Conservation (phyloP, 2,113 vertebrate genomes). For the Arothron firmamentum region DNA sequence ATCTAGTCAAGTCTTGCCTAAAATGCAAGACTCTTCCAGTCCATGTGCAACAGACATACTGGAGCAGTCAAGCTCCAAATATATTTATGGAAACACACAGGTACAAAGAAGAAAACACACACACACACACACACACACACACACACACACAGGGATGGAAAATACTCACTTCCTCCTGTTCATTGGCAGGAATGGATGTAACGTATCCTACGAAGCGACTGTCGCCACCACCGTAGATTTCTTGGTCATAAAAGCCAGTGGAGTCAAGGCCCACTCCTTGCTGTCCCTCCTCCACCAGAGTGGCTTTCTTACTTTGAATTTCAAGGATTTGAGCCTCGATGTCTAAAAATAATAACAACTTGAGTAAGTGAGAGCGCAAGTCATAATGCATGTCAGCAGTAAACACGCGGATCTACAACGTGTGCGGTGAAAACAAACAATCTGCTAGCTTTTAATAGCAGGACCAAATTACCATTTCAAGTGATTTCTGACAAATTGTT, state of each 20-base stretch:
- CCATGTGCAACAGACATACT: slow-evolving; percentile 17
- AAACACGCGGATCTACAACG: no score
- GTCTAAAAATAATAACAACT: slow-evolving; percentile 69
- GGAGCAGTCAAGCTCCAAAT: slow-evolving; percentile 27
- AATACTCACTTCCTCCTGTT: slow-evolving; percentile 92
- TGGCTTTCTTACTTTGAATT: slow-evolving; percentile 95
- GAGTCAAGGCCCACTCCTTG: slow-evolving; percentile 96
- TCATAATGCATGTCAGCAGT: no score
- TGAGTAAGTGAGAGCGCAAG: no score
- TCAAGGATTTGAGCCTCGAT: slow-evolving; percentile 98
- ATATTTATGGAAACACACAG: neutral
- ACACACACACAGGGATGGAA: neutral
- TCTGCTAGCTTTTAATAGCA: no score
- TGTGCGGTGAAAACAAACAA: no score
- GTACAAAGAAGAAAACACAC: neutral
- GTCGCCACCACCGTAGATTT: slow-evolving; percentile 97
- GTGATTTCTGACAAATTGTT: no score
- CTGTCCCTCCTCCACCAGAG: slow-evolving; percentile 83
- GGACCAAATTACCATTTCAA: no score
- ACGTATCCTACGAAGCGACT: slow-evolving; percentile 97
- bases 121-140: neutral
- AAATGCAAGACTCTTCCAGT: slow-evolving; percentile 43
- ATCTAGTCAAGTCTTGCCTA: slow-evolving; percentile 6
- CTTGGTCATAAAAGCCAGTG: slow-evolving; percentile 95
- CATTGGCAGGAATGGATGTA: slow-evolving; percentile 96